phyloP scores from a whole-genome alignment of 2,888 invertebrate species.

The Tholera decimalis region DNA sequence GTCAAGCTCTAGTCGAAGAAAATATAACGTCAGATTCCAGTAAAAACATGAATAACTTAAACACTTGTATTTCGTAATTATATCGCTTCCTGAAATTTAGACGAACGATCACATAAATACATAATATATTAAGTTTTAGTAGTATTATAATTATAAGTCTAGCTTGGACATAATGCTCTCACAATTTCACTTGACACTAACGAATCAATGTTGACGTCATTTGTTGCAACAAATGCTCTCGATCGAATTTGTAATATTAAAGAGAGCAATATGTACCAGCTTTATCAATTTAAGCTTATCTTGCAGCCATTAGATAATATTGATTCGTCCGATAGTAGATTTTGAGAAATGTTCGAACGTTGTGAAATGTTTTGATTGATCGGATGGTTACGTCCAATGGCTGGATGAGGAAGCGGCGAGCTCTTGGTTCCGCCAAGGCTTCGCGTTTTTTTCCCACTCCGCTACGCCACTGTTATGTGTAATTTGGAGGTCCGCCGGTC shows the following conservation, averaged over 20 bases:
- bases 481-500: conserved; percentile 91
- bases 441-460: conserved; percentile 83
- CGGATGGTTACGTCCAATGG: conserved; percentile 67
- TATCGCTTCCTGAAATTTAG: conserved; percentile 53
- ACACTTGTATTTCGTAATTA: not conserved
- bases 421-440: conserved; percentile 73
- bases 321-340: conserved; percentile 49
- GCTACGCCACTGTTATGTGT: conserved; percentile 89
- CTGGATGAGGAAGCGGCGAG: conserved; percentile 79
- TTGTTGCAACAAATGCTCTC: conserved; percentile 34
- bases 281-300: conserved; percentile 68
- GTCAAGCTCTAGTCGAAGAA: conserved; percentile 27
- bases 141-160: conserved; percentile 39
- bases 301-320: conserved; percentile 67
- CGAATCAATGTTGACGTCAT: conserved; percentile 39
- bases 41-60: conserved; percentile 1
- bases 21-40: not conserved
- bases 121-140: conserved; percentile 15
- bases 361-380: conserved; percentile 46
- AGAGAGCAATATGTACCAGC: conserved; percentile 65
- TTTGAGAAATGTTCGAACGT: conserved; percentile 35
- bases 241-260: conserved; percentile 42
- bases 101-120: conserved; percentile 36
- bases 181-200: conserved; percentile 30
- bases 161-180: conserved; percentile 60